Conservation (phyloP, 1,140 invertebrate species). For the Bombus fervidus region DNA sequence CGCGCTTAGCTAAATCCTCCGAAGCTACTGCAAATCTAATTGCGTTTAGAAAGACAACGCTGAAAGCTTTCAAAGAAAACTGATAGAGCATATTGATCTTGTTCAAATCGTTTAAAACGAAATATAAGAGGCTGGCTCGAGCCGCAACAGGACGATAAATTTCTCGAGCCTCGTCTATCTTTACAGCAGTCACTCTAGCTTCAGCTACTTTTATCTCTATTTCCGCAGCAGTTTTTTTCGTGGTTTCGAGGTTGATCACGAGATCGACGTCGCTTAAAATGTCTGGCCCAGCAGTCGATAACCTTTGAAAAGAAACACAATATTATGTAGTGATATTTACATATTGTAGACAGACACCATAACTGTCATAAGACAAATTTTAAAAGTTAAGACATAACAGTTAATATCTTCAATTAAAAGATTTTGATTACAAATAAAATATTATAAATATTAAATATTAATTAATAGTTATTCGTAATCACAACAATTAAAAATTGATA, state of each 20-base stretch:
- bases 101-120: conserved; percentile 95
- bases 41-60: conserved; percentile 95
- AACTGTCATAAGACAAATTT: too few species aligned
- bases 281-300: conserved; percentile 94
- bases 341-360: background rate
- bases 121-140: conserved; percentile 95
- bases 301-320: conserved; percentile 74
- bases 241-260: conserved; percentile 96
- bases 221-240: conserved; percentile 95
- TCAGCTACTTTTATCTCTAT: conserved; percentile 93
- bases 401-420: too few species aligned
- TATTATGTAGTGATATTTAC: background rate
- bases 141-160: conserved; percentile 93
- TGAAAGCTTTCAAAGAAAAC: conserved; percentile 97
- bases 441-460: too few species aligned
- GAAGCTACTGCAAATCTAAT: conserved; percentile 87
- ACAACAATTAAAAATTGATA: too few species aligned
- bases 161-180: conserved; percentile 96
- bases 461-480: too few species aligned
- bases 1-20: conserved; percentile 88
- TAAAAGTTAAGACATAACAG: too few species aligned
- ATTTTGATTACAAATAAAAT: too few species aligned
- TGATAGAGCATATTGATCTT: conserved; percentile 98
- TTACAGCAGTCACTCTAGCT: conserved; percentile 91
- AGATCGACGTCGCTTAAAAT: conserved; percentile 95